phyloP scores from a whole-genome alignment of 2,113 vertebrate species.

The Peromyscus maniculatus region DNA sequence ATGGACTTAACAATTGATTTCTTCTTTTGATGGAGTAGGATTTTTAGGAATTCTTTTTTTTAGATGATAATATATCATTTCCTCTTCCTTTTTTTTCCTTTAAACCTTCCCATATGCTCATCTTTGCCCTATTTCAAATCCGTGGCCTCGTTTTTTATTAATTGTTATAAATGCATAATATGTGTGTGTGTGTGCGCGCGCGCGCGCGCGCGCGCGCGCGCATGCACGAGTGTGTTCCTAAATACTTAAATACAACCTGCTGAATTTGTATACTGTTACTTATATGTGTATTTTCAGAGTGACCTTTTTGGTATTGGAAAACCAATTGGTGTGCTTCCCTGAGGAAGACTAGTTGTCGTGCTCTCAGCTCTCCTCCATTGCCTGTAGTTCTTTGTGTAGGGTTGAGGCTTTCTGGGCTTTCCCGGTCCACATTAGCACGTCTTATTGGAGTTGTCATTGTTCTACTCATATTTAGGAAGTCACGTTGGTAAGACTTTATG shows the following conservation, averaged over 20 bases:
- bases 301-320: not conserved
- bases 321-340: not conserved
- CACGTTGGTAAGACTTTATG: not conserved
- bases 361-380: not conserved
- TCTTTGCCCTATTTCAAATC: not conserved
- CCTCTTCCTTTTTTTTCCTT: not conserved
- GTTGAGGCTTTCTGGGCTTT: not conserved
- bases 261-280: not conserved
- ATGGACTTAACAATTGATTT: slow-evolving; percentile 19
- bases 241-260: not conserved
- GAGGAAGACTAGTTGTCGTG: not conserved
- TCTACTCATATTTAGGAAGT: not conserved
- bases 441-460: not conserved
- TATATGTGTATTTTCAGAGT: not conserved
- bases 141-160: not conserved
- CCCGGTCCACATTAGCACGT: not conserved
- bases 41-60: slow-evolving; percentile 25
- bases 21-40: not conserved
- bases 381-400: not conserved
- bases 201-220: not conserved
- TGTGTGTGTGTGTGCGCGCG: not conserved
- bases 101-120: not conserved
- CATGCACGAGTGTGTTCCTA: not conserved
- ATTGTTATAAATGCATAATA: not conserved
- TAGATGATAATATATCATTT: not conserved